Percentiles rank a stretch among this genome's conserved stretches.
phyloP scores from a whole-genome alignment of 1,140 invertebrate genomes.

The Halictus rubicundus region DNA sequence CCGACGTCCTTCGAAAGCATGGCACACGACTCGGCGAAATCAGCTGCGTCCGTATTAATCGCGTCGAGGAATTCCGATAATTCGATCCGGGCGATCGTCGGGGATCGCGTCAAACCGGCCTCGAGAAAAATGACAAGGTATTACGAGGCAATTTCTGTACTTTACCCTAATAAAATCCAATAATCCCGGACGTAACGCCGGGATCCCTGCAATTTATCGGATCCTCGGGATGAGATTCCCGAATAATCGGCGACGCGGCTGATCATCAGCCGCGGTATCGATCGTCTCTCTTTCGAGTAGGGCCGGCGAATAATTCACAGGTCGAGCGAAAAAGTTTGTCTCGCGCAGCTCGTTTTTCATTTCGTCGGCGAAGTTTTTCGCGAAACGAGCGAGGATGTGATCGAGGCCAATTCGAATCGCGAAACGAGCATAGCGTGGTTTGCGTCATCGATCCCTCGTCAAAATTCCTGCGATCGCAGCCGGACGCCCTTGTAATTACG shows the following conservation, averaged over 20 bases:
- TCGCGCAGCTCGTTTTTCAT: neutral
- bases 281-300: neutral
- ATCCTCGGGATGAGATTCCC: conserved; percentile 17
- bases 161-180: conserved; percentile 26
- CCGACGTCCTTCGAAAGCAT: too few relatives aligned
- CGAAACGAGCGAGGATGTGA: neutral
- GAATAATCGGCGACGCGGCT: neutral
- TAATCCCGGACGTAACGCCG: neutral
- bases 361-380: neutral
- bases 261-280: conserved; percentile 9
- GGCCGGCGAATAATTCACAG: conserved; percentile 5
- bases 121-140: conserved; percentile 28
- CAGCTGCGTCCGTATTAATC: neutral
- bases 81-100: conserved; percentile 16
- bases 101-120: neutral
- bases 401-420: neutral
- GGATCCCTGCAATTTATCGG: conserved; percentile 25
- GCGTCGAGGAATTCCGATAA: conserved; percentile 48
- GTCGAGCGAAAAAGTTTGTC: neutral
- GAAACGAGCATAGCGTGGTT: too few relatives aligned
- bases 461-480: neutral
- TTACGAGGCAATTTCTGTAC: conserved; percentile 27
- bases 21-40: neutral
- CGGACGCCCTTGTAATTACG: neutral
- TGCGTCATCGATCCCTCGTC: neutral